Evolutionary conservation across 2,888 invertebrate species (phyloP), one percentile per base, ranked within the genome.

Genomic region (Nebria salina): DNA sequence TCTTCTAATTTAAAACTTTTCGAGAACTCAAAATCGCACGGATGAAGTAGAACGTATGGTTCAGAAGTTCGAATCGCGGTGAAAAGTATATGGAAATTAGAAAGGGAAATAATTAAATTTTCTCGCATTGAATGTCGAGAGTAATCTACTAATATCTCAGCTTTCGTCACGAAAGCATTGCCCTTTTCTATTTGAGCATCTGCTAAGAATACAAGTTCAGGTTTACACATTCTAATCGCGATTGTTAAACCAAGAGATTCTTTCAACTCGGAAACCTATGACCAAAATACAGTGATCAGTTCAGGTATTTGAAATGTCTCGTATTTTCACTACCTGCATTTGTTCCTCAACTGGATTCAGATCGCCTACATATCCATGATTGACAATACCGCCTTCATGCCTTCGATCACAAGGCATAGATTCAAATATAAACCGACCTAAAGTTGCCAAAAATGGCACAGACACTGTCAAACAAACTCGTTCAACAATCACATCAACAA

Each of bases 161-260:
- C 91, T 84, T 94, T 92, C 8, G 95, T 90, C 11, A 95, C 91
- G 68, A 94, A 87, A 4, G 93, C 92, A 84, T 93, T 92, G 1
- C 93, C 92, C 68, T 91, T 81, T 34, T 81, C 80, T 5, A 34
- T 75, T 72, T 72, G 72, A 13, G 91, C 89, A 84, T 93, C 93
- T 0, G 94, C 93, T 86, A 94, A 93, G 84, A 96, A 91, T 88
- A 95, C 92, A 75, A 96, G 90, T 88, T 96, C 95, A 0, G 96
- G 95, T 86, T 94, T 93, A 43, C 95, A 92, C 84, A 95, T 91
- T 85, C 94, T 92, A 34, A 95, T 89, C 0, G 94, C 94, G 83
- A 96, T 89, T 0, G 94, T 93, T 42, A 95, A 88, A 72, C 93
- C 93, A 84, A 90, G 89, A 42, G 88, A 86, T 11, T 90, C 90